Evolutionary conservation across 2,113 vertebrate species (phyloP), one percentile per base, ranked within the genome.

Genomic region (Ageneiosus marmoratus): DNA sequence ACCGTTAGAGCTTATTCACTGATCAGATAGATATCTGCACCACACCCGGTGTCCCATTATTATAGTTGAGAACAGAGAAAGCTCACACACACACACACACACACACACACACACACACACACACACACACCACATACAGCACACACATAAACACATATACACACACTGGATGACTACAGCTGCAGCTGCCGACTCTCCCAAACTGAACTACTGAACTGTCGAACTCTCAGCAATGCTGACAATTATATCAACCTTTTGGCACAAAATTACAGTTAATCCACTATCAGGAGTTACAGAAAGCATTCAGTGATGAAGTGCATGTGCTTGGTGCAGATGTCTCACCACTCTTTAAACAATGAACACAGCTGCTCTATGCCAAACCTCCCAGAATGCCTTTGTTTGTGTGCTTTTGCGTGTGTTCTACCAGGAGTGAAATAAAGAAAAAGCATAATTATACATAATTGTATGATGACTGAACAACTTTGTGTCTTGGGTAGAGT

Each of bases 151-250:
- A 46, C 69, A 48, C 24, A 34, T 24, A 27, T 13, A 55, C 55
- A 76, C 50, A 55, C 27, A 4, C 29, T 55, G 9, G 13, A 34
- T 12, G 51, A 37, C 73, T 55, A 55, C 55, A 22, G 4, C 51
- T 76, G 50, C 73, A 76, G 73, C 73, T 76, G 73, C 73, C 8
- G 73, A 76, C 73, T 55, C 32, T 76, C 73, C 32, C 24, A 34
- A 37, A 37, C 32, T 29, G n/a, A 73, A 73, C 70, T 73, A 53
- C 73, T 46, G 53, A 84, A 20, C 27, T 60, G 55, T 29, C 63
- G n/a, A 46, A 58, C 55, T 77, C 75, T 32, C 4, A 44, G 73
- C 32, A 60, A 24, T 62, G 29, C 29, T 48, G 77, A 63, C 62
- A 67, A 62, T 37, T 62, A 27, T 9, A 62, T 77, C 51, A 53